Base-by-base conservation (phyloP, 2,888 invertebrate genomes). In the Drosophila subsilvestris region DNA sequence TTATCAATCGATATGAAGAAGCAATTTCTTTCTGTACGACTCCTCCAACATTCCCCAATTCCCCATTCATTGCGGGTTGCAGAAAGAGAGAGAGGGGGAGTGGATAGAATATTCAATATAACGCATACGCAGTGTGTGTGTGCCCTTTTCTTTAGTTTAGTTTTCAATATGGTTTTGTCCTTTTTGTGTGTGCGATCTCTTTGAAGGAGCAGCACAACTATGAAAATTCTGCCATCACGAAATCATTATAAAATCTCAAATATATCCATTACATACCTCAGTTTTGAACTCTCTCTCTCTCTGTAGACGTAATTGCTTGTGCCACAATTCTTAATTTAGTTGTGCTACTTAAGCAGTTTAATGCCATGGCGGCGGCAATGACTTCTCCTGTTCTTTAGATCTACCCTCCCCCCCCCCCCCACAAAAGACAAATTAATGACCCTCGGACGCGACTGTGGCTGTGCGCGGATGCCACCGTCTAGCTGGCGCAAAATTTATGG, bases 341-440 rank as follows among this genome's bases (percentile, higher is more conserved):
- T 84, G 86, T 79, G 86, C 78, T 81, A 79, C 84, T 84, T 84
- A 84, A 86, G 80, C 78, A 81, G 78, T 86, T 83, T 81, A 85
- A 83, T 85, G 72, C 86, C 66, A 53, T 65, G 60, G 55, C 61
- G 37, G 4, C 32, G 60, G 43, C 43, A 27, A 20, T n/a, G 48
- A 55, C 55, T 55, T 29, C 66, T 63, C 42, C 32, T 54, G 76
- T 73, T 59, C 73, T 27, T 55, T 53, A 67, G 18, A 63, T 60
- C 47, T 32, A n/a, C 44, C 22, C 29, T 53, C 60, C 12, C 32
- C 37, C 50, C 44, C 47, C 22, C 20, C 55, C 2, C 43, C 73
- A 20, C 73, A 54, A 73, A 80, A 77, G 82, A 86, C 86, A 83
- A 83, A 86, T 86, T 86, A 83, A 83, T 83, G 83, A 78, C 84